Percentiles rank a stretch among this genome's conserved stretches.
Conservation (phyloP, 2,113 vertebrate genomes). For the Passer domesticus region DNA sequence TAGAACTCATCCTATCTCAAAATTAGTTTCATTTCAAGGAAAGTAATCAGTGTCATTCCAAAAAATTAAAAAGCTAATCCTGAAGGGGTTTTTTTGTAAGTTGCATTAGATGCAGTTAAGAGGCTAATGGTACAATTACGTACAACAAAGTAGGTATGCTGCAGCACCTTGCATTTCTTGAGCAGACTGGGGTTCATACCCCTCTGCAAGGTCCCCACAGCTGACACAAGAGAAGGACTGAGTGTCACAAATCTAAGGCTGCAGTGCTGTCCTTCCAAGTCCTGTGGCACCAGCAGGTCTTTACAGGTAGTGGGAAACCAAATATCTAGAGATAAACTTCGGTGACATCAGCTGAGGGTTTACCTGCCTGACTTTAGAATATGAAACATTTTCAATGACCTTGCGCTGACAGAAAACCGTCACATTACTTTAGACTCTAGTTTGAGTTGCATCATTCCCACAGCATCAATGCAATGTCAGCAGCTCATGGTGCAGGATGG, state of each 20-base stretch:
- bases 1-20: not conserved
- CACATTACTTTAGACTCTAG: not conserved
- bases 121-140: not conserved
- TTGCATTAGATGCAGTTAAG: not conserved
- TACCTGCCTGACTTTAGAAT: not conserved
- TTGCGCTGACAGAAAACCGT: not conserved
- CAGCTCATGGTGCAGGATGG: accelerated
- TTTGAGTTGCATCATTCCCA: not conserved
- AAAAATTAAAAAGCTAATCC: not conserved
- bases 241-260: not conserved
- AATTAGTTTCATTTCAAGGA: not conserved
- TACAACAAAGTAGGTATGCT: not conserved
- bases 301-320: not conserved
- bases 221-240: not conserved
- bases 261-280: not conserved
- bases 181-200: not conserved
- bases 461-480: accelerated
- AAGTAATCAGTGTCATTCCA: not conserved
- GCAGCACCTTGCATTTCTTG: not conserved
- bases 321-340: not conserved
- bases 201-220: not conserved
- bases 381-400: not conserved
- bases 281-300: not conserved
- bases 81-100: not conserved
- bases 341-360: not conserved